Percentiles rank a stretch among this genome's conserved stretches.
Evolutionary conservation across 2,888 invertebrate species (phyloP).

Genomic region (Anthophora plumipes): DNA sequence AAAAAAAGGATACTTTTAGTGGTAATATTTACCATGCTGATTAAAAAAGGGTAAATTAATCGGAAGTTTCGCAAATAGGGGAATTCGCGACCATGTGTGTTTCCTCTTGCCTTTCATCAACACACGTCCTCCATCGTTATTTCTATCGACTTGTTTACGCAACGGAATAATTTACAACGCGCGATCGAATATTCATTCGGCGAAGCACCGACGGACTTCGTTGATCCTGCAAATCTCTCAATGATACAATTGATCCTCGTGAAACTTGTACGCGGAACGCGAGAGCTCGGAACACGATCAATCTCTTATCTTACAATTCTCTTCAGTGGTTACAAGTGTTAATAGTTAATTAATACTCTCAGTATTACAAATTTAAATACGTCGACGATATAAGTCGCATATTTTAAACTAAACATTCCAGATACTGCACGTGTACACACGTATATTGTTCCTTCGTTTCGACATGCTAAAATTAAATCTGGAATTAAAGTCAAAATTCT

Average conservation of each 20-base stretch:
- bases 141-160: conserved; percentile 44
- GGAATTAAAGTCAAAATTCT: too few relatives aligned
- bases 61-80: neutral
- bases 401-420: too few relatives aligned
- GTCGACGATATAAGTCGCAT: too few relatives aligned
- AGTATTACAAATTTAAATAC: too few relatives aligned
- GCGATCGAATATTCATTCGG: conserved; percentile 46
- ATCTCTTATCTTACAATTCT: neutral
- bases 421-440: too few relatives aligned
- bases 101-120: neutral
- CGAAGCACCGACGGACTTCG: conserved; percentile 1
- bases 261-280: neutral
- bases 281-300: too few relatives aligned
- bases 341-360: neutral
- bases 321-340: neutral
- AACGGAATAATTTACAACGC: conserved; percentile 39
- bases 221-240: conserved; percentile 9
- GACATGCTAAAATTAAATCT: too few relatives aligned
- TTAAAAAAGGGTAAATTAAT: neutral
- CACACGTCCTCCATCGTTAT: conserved; percentile 3
- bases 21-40: neutral
- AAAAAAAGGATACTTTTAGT: neutral
- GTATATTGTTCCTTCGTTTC: too few relatives aligned
- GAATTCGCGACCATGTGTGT: neutral
- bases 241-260: neutral